phyloP scores from a whole-genome alignment of 2,797 vertebrate species.

The Crocodylus rhombifer region DNA sequence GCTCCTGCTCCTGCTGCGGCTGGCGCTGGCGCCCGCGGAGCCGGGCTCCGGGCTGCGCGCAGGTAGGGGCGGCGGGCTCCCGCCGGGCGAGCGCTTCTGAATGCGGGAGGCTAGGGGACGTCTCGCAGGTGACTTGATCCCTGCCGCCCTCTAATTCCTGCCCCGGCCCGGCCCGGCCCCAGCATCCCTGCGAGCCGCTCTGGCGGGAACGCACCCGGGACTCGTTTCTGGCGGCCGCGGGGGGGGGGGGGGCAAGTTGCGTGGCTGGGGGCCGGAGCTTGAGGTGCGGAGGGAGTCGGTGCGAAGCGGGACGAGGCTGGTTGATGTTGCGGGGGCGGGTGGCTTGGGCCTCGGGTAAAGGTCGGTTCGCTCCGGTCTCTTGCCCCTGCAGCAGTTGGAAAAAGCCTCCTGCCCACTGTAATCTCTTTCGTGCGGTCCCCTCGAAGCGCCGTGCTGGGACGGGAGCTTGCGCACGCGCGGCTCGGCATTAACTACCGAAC shows the following conservation, averaged over 20 bases:
- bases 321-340: not conserved
- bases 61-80: conserved; percentile 1
- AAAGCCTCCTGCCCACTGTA: no score
- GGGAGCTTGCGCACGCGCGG: not conserved
- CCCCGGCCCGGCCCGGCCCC: no score
- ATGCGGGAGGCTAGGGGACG: no score
- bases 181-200: not conserved
- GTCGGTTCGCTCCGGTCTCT: not conserved
- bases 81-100: not conserved
- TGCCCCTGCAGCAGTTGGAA: not conserved
- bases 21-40: conserved; percentile 2
- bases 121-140: no score
- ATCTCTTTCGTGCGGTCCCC: no score
- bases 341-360: not conserved
- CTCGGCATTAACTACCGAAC: not conserved
- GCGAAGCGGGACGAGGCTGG: not conserved
- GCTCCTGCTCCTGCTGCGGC: not conserved
- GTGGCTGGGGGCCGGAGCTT: not conserved
- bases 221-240: not conserved
- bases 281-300: not conserved
- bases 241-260: not conserved
- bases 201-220: not conserved
- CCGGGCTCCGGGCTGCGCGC: conserved; percentile 29
- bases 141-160: no score
- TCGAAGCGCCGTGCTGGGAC: not conserved